These are phyloP conservation scores for Parotia lawesii DNA, from an alignment of 2,113 vertebrate genomes.

Conservation along the genomic window DNA sequence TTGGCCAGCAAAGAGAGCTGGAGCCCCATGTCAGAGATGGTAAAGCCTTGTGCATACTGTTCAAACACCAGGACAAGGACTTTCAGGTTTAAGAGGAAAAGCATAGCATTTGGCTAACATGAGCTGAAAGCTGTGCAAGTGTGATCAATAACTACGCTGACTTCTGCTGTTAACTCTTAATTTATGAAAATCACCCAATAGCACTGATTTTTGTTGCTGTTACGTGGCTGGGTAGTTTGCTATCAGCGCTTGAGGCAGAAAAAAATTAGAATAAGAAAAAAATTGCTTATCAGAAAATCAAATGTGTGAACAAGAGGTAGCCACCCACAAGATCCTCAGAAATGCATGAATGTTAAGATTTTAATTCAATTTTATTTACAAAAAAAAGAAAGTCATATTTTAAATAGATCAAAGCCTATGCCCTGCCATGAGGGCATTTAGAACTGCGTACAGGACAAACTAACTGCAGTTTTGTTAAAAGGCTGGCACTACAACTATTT, in stretches of 20 bases:
- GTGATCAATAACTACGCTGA: background rate
- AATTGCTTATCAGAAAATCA: background rate
- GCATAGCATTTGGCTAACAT: background rate
- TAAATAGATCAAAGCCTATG: background rate
- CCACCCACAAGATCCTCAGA: background rate
- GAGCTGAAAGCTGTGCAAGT: background rate
- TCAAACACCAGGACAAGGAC: background rate
- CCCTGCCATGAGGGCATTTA: background rate
- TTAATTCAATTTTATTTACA: background rate
- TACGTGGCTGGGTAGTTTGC: background rate
- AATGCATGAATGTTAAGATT: background rate
- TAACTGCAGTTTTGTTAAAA: background rate
- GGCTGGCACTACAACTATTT: background rate
- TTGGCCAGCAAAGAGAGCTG: background rate
- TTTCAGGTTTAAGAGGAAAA: background rate
- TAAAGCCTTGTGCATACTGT: background rate
- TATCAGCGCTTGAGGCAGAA: background rate
- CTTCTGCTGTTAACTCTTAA: background rate
- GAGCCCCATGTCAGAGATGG: background rate
- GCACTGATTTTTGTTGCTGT: background rate
- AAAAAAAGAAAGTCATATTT: background rate
- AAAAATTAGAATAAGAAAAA: background rate
- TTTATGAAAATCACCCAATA: background rate
- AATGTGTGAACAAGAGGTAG: background rate
- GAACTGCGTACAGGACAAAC: background rate